Conservation (phyloP, 2,113 vertebrate genomes). For the Neotragus moschatus region DNA sequence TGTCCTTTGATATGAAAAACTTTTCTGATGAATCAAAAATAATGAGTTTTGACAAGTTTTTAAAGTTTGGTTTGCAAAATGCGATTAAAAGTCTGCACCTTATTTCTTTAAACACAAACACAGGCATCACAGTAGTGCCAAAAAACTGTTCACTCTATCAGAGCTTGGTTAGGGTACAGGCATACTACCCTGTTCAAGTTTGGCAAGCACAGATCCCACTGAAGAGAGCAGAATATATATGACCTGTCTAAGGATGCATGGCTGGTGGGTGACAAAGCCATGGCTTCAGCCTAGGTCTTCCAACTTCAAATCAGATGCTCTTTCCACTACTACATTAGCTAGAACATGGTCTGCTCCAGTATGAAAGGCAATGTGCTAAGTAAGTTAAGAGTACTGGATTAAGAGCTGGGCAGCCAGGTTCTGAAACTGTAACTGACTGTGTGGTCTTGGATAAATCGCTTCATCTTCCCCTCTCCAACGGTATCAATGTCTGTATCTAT, state of each 20-base stretch:
- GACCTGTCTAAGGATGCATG: neutral
- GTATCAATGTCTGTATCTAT: neutral
- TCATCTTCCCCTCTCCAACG: neutral
- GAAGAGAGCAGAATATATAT: neutral
- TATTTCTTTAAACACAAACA: neutral
- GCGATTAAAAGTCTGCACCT: neutral
- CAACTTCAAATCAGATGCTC: neutral
- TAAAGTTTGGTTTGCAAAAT: constrained; percentile 10
- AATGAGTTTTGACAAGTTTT: neutral
- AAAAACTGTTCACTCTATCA: neutral
- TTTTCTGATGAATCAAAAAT: neutral
- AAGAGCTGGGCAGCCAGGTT: neutral
- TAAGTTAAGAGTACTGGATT: neutral
- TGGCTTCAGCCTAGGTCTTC: neutral
- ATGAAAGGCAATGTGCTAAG: neutral
- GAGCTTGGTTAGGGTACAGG: neutral
- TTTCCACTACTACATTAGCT: neutral
- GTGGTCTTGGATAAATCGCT: neutral
- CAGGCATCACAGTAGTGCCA: neutral
- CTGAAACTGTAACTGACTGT: neutral
- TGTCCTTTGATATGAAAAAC: neutral
- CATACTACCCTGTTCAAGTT: neutral
- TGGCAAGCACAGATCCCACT: neutral
- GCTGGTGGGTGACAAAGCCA: neutral
- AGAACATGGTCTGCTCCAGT: neutral